Base-by-base conservation (phyloP, 23 tunicate species). In the Trididemnum nubilum region DNA sequence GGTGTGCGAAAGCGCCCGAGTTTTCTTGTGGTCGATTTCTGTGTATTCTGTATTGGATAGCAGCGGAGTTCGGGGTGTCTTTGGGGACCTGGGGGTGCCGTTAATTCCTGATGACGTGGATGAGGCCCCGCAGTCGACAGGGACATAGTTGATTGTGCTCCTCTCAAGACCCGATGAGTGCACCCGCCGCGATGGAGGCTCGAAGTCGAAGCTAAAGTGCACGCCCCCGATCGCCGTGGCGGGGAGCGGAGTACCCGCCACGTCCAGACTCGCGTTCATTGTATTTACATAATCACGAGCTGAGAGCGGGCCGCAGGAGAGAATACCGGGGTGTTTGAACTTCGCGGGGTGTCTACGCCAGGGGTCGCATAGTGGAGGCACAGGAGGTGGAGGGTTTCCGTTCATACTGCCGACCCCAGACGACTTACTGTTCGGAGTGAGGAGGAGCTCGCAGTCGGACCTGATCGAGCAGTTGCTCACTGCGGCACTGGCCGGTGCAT, bases 51-150 rank as follows among this genome's bases (percentile, higher is more conserved):
- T 81, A 80, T 72, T 73, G 26, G 72, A 51, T 2, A 57, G 44
- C 27, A 50, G 63, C 29, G 88, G 87, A 54, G 85, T 78, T 33
- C 84, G 84, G 23, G 97, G 97, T 1, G 97, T 92, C 49, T 88
- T 85, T 18, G 93, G 89, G 51, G 90, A 86, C 5, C 87, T 66
- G 29, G 98, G 98, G 57, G 98, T 93, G 2, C 98, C 98, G 2
- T 93, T 91, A 34, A 93, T 81, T 2, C 98, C 98, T 23, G 98
- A 93, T 19, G 98, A 93, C 7, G 98, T 83, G 29, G 98, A 93
- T 12, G 91, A 86, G 4, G 86, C 96, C 23, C 88, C 92, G 63
- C 91, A 87, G 66, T 87, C 98, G 18, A 89, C 88, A 37, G 85
- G 85, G 23, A 72, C 85, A 29, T 83, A 84, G 77, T 89, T 83